These are phyloP conservation scores for Drosophila kikkawai DNA, from an alignment of 1,140 invertebrate genomes.

Conservation along the genomic window DNA sequence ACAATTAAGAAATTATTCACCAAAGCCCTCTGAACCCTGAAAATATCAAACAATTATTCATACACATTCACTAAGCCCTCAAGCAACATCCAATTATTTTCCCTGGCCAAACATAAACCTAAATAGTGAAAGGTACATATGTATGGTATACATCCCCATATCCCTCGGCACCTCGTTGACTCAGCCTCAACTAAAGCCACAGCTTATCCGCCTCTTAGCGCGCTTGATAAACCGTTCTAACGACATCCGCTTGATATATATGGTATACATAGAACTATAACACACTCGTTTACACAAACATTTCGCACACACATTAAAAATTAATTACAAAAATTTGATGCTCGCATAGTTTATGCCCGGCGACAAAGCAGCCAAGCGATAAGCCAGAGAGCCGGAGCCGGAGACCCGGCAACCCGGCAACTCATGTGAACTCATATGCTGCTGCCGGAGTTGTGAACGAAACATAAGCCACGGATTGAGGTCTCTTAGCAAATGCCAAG, in stretches of 20 bases:
- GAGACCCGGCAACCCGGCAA: constrained; percentile 1
- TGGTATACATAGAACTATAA: constrained; percentile 21
- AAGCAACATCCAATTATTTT: constrained; percentile 40
- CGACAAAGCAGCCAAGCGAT: constrained; percentile 70
- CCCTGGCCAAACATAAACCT: constrained; percentile 9
- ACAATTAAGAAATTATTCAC: neutral
- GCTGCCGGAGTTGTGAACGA: constrained; percentile 10
- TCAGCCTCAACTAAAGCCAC: constrained; percentile 3
- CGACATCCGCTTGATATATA: constrained; percentile 42
- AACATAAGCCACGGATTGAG: constrained; percentile 53
- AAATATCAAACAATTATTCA: neutral
- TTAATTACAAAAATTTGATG: constrained; percentile 79
- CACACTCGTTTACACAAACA: constrained; percentile 69
- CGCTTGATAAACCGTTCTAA: constrained; percentile 46
- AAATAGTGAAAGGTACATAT: neutral
- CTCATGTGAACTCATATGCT: constrained; percentile 3
- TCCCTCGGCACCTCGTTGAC: neutral
- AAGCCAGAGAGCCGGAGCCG: constrained; percentile 37
- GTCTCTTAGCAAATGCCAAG: constrained; percentile 55
- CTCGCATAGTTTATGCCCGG: constrained; percentile 72
- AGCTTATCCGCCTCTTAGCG: constrained; percentile 41
- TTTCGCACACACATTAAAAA: constrained; percentile 80
- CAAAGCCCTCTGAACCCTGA: no score
- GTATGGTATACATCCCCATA: neutral
- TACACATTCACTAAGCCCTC: neutral